Percentiles rank a stretch among this genome's conserved stretches.
Conservation (phyloP, 1,140 invertebrate genomes). For the Heterodera schachtii region DNA sequence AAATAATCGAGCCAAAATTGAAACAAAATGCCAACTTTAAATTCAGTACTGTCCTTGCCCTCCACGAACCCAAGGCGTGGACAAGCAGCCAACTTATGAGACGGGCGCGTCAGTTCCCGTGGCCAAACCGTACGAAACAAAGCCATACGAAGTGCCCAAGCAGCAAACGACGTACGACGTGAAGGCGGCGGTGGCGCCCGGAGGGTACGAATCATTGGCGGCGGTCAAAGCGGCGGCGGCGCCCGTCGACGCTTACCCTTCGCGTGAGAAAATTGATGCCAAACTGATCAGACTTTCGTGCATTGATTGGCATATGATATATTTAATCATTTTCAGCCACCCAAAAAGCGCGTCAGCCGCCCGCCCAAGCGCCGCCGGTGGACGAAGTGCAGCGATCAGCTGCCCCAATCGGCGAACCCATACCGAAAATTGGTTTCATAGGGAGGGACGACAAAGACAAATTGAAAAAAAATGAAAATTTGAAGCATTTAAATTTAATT, state of each 20-base stretch:
- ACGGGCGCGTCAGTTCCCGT: neutral
- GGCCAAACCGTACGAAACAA: slow-evolving; percentile 12
- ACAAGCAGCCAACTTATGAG: slow-evolving; percentile 26
- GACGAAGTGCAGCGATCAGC: neutral
- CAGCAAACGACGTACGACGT: neutral
- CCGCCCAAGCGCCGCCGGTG: neutral
- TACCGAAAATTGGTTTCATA: slow-evolving; percentile 13
- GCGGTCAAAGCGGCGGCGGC: neutral
- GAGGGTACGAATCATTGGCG: neutral
- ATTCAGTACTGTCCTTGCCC: slow-evolving; percentile 55
- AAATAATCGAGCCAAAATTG: neutral
- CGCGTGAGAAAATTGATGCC: neutral
- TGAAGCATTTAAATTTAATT: no score
- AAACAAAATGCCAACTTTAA: neutral
- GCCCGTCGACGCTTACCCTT: neutral
- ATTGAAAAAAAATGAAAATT: neutral
- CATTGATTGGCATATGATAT: neutral
- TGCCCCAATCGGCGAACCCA: slow-evolving; percentile 1
- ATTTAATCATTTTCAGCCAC: neutral
- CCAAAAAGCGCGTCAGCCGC: slow-evolving; percentile 13
- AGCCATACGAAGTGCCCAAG: slow-evolving; percentile 11
- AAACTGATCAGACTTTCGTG: no score
- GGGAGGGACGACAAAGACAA: neutral
- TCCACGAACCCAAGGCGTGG: slow-evolving; percentile 43
- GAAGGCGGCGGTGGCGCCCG: neutral